Base-by-base conservation (phyloP, 2,888 invertebrate genomes). In the Branchipolynoe longqiensis region DNA sequence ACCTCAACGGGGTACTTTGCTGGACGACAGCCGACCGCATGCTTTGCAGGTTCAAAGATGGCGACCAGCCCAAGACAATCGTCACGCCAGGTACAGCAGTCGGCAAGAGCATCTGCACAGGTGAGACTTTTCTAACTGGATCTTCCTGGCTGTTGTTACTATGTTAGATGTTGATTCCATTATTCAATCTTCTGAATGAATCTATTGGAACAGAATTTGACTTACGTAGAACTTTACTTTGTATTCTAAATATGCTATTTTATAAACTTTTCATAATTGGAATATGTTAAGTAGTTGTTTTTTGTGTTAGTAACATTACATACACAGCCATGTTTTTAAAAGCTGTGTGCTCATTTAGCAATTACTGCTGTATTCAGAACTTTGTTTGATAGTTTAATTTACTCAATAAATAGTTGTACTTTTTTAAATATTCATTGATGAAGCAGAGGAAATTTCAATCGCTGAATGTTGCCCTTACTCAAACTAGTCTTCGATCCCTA, bases 1-100 rank as follows among this genome's bases (percentile, higher is more conserved):
- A 78, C 78, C 25, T 25, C 25, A 48, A 78, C 48, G 78, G 48
- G 1, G 25, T 78, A 25, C 78, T 78, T 48, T 78, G 78, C 78
- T 78, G 78, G 78, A 78, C 78, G 1, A 41, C 78, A 6, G 4
- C 25, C n/a, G 78, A 78, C 48, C 78, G 48, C 41, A 0, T 78
- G 2, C 25, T 78, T 14, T 78, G 78, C 28, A 14, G 48, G 8
- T 25, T 25, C 28, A 48, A 78, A 1, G 78, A 28, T 54, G 78
- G 31, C 12, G 48, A 1, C 48, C 25, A 41, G 2, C 40, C 12
- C 22, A 40, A n/a, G n/a, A 62, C 8, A 6, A 62, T 78, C 28
- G 18, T 78, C 31, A 14, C 41, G 6, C 48, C 78, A 48, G 54
- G 48, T 25, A 48, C 1, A 6, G 54, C 54, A 6, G 14, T 78